Conservation (phyloP, 2,888 invertebrate genomes). For the Fragum sueziense region DNA sequence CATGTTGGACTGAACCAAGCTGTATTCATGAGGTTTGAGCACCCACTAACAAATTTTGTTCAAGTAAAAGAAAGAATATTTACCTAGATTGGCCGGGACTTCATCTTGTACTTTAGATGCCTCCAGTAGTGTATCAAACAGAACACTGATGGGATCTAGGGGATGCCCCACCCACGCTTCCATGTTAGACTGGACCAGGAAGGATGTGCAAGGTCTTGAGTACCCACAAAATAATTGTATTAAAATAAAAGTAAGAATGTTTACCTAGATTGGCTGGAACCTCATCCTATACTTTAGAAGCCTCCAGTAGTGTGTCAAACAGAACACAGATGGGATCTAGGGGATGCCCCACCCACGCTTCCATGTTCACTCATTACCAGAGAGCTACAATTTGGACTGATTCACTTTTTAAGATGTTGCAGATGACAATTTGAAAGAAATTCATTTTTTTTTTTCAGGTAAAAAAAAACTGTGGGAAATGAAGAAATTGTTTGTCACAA, state of each 20-base stretch:
- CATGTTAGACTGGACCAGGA: conserved; percentile 67
- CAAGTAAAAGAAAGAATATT: too few relatives aligned
- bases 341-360: too few relatives aligned
- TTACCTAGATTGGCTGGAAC: conserved; percentile 50
- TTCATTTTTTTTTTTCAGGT: too few relatives aligned
- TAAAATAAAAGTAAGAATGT: neutral
- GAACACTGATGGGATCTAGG: conserved; percentile 90
- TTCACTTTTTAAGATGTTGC: too few relatives aligned
- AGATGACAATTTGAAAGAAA: too few relatives aligned
- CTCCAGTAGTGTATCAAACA: conserved; percentile 91
- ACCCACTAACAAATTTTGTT: too few relatives aligned
- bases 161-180: conserved; percentile 89
- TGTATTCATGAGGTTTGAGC: too few relatives aligned
- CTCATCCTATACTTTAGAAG: conserved; percentile 85
- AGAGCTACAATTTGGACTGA: too few relatives aligned
- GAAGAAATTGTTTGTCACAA: too few relatives aligned
- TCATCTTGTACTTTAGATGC: conserved; percentile 85
- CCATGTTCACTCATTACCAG: too few relatives aligned
- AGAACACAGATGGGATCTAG: conserved; percentile 83
- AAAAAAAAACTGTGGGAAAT: neutral
- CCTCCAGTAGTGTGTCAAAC: conserved; percentile 91
- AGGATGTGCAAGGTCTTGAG: conserved; percentile 65
- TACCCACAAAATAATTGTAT: conserved; percentile 43
- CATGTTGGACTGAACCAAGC: conserved; percentile 67
- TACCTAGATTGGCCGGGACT: conserved; percentile 53